These are phyloP conservation scores for Atrina japonica DNA, from an alignment of 2,888 invertebrate species.

Conservation along the genomic window DNA sequence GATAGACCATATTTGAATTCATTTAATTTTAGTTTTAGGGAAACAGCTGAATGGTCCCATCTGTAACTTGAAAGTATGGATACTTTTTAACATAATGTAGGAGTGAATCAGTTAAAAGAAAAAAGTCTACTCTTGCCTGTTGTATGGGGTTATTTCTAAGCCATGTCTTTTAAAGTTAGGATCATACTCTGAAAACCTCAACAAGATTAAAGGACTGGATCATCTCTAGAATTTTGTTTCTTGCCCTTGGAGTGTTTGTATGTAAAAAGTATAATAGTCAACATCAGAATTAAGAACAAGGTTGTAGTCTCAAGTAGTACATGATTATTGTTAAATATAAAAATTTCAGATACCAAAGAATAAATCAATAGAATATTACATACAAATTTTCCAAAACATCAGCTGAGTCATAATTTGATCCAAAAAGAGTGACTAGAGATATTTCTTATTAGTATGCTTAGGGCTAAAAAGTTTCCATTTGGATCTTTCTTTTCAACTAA, in stretches of 20 bases:
- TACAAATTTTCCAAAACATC: slow-evolving; percentile 1
- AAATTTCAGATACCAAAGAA: too few species aligned
- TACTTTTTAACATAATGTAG: too few species aligned
- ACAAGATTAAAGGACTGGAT: slow-evolving; percentile 6
- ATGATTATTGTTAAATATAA: not conserved
- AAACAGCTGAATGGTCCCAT: too few species aligned
- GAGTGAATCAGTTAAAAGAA: too few species aligned
- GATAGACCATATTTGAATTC: slow-evolving; percentile 19
- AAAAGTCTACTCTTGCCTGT: too few species aligned
- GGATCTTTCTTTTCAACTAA: not conserved
- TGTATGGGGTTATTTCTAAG: too few species aligned
- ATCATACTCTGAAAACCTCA: not conserved
- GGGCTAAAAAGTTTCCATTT: slow-evolving; percentile 3
- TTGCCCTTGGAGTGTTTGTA: slow-evolving; percentile 16
- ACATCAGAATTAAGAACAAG: not conserved
- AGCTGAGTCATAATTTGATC: slow-evolving; percentile 4
- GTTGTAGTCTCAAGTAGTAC: slow-evolving; percentile 9
- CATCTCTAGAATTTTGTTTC: not conserved
- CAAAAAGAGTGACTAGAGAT: slow-evolving; percentile 2
- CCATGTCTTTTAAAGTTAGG: slow-evolving; percentile 1
- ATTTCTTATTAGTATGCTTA: slow-evolving; percentile 9
- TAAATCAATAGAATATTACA: not conserved
- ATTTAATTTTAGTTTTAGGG: slow-evolving; percentile 6
- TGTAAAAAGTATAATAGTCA: slow-evolving; percentile 11
- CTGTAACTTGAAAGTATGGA: too few species aligned